phyloP scores from a whole-genome alignment of 2,888 invertebrate genomes.

The Bellardia pandia region DNA sequence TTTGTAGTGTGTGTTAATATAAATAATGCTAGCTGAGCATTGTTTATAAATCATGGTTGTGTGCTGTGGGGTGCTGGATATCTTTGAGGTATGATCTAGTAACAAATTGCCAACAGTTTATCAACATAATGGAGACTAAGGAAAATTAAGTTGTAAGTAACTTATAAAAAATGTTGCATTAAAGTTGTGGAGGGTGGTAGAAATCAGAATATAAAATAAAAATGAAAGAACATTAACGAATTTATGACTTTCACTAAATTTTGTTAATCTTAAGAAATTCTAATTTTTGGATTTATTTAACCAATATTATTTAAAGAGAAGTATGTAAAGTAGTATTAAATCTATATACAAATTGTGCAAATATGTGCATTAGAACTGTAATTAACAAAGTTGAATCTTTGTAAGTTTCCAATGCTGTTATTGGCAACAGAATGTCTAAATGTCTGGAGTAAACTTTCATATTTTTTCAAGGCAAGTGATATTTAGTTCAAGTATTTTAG shows the following conservation, averaged over 20 bases:
- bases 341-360: too few relatives aligned
- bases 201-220: slow-evolving; percentile 22
- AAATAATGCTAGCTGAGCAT: slow-evolving; percentile 52
- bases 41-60: slow-evolving; percentile 56
- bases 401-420: too few relatives aligned
- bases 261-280: background rate
- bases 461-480: too few relatives aligned
- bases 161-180: slow-evolving; percentile 41
- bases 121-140: slow-evolving; percentile 60
- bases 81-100: slow-evolving; percentile 45
- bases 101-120: slow-evolving; percentile 66
- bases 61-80: background rate
- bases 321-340: too few relatives aligned
- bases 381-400: too few relatives aligned
- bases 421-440: too few relatives aligned
- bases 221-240: background rate
- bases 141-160: slow-evolving; percentile 46
- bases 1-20: background rate
- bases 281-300: background rate
- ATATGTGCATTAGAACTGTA: too few relatives aligned
- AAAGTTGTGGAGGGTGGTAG: background rate
- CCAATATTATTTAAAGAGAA: background rate
- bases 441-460: too few relatives aligned
- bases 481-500: too few relatives aligned
- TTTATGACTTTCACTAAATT: slow-evolving; percentile 33